Percentiles rank a stretch among this genome's conserved stretches.
These are phyloP conservation scores for Ephydatia muelleri DNA, from an alignment of 37 sponge, comb jelly and placozoan species.

Conservation along the genomic window DNA sequence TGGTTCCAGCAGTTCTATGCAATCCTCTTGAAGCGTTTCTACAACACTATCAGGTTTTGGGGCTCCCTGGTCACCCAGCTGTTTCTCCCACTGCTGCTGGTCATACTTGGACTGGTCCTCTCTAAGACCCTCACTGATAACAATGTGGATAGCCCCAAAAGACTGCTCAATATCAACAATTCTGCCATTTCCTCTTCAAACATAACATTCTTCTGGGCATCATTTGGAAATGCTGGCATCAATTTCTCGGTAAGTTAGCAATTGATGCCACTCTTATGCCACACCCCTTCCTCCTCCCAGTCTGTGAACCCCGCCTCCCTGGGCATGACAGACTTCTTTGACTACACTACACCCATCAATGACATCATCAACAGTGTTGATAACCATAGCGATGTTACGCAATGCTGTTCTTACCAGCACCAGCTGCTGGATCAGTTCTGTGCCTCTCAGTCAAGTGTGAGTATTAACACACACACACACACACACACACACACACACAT, in stretches of 20 bases:
- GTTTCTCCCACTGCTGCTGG: conserved; percentile 60
- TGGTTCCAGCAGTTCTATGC: conserved; percentile 79
- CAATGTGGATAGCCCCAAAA: neutral
- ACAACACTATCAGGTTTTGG: conserved; percentile 76
- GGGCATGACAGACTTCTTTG: conserved; percentile 2
- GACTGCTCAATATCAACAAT: conserved; percentile 6
- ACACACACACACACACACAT: too few species aligned
- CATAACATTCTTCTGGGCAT: conserved; percentile 22
- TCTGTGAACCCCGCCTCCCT: neutral
- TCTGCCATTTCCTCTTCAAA: conserved; percentile 5
- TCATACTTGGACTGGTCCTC: conserved; percentile 64
- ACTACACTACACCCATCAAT: neutral
- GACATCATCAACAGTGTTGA: conserved; percentile 7
- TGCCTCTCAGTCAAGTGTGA: conserved; percentile 19
- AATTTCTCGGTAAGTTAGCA: conserved; percentile 8
- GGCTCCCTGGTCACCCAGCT: conserved; percentile 68
- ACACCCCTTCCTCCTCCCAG: neutral
- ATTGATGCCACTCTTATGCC: neutral
- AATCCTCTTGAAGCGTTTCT: conserved; percentile 65
- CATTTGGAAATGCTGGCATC: neutral
- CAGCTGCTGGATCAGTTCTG: conserved; percentile 70
- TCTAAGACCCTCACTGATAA: conserved; percentile 7
- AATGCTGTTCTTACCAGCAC: conserved; percentile 3
- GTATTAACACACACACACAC: neutral
- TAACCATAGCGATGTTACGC: neutral